Evolutionary conservation across 2,888 invertebrate species (phyloP), one percentile per base, ranked within the genome.

Genomic region (Lochmaea capreae): DNA sequence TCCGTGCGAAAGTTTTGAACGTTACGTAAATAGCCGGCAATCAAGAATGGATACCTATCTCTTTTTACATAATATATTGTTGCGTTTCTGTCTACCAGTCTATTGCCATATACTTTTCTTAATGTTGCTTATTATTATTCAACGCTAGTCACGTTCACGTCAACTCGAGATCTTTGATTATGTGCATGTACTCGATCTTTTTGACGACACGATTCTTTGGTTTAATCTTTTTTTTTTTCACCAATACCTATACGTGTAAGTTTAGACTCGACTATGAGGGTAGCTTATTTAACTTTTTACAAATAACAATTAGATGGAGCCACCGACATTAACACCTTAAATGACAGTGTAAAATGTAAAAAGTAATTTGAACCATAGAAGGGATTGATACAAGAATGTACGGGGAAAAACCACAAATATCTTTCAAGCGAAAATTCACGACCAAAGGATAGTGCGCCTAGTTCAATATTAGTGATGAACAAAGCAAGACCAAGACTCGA

Each of bases 71-170:
- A 77, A 77, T 74, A 67, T 66, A 72, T 77, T 67, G 65, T 68
- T 61, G 61, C 42, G 39, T 61, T 57, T 73, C 67, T 63, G 63
- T 73, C 68, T 73, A 74, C 69, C 71, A 71, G 46, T 52, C 69
- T 62, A 69, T 69, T 69, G 75, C 76, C 63, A 66, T 73, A 74
- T 72, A 67, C 76, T 77, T 75, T 73, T 75, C 73, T 75, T 73
- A 77, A 77, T 77, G 67, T 63, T 67, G 73, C 73, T 75, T 72
- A 75, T 77, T 77, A 74, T 77, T 77, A 77, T 77, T 76, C 77
- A 66, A 76, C 66, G 59, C 74, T 52, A 69, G 77, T 77, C 77
- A 77, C 77, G 77, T 76, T 76, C 63, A 59, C 68, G 65, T 66
- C 73, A 75, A 74, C 54, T 65, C 66, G 65, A 67, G 57, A 63